phyloP scores from a whole-genome alignment of 2,113 vertebrate genomes.

The Gorsachius goisagi region DNA sequence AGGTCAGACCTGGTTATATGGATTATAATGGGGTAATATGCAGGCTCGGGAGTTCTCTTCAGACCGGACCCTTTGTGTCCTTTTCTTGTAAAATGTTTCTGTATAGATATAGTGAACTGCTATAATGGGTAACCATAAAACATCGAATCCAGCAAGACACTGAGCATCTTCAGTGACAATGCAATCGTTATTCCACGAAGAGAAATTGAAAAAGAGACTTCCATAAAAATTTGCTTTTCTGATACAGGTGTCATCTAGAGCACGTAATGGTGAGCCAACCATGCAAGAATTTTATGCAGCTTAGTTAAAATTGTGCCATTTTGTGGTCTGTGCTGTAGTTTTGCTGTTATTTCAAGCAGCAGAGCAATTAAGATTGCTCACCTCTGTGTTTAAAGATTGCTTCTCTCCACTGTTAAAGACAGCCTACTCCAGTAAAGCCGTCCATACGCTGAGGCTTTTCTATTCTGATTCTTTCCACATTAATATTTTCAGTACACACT shows the following conservation, averaged over 20 bases:
- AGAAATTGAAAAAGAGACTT: not conserved
- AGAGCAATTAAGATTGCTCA: not conserved
- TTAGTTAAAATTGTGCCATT: not conserved
- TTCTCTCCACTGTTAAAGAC: not conserved
- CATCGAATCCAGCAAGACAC: not conserved
- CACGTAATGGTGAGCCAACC: not conserved
- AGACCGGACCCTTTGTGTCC: not conserved
- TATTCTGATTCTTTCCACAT: not conserved
- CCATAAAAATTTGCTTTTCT: not conserved
- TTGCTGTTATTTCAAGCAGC: not conserved
- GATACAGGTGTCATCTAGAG: not conserved
- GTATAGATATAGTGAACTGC: not conserved
- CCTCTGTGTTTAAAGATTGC: not conserved
- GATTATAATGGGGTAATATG: not conserved
- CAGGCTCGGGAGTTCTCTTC: not conserved
- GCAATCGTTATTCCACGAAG: not conserved
- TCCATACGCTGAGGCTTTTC: not conserved
- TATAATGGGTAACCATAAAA: not conserved
- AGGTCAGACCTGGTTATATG: not conserved
- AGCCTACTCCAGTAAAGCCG: not conserved
- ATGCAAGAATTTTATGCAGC: not conserved
- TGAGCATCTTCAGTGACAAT: not conserved
- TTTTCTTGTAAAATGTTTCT: not conserved
- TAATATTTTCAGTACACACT: not conserved
- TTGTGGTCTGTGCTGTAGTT: not conserved